A percentile compares a stretch with the other conserved stretches of the same genome.
These are phyloP conservation scores for Lagodon rhomboides DNA, from an alignment of 2,797 vertebrate genomes.

Conservation along the genomic window DNA sequence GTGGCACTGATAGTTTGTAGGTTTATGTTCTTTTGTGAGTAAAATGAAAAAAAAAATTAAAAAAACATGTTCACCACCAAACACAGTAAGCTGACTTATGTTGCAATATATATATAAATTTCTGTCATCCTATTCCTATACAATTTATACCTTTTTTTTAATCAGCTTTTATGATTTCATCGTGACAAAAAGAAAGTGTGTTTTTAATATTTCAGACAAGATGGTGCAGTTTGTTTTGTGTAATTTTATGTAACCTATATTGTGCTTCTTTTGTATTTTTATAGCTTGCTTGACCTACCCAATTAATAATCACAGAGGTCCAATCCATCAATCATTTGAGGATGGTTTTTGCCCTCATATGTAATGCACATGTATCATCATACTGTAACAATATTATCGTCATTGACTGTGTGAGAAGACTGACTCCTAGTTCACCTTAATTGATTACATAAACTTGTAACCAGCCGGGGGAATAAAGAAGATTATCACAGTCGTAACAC, in stretches of 20 bases:
- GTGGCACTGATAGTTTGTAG: not conserved
- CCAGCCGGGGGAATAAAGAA: not conserved
- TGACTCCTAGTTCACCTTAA: not conserved
- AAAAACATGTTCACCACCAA: not conserved
- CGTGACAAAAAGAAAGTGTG: not conserved
- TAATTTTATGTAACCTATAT: constrained; percentile 8
- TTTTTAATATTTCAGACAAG: not conserved
- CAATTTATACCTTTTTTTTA: not conserved
- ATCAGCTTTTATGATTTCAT: not conserved
- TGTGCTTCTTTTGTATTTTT: constrained; percentile 22
- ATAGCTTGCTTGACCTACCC: no score
- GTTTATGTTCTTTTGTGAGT: constrained; percentile 12
- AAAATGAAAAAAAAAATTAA: constrained; percentile 3
- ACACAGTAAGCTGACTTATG: not conserved
- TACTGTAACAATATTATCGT: not conserved
- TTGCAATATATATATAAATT: not conserved
- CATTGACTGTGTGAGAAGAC: not conserved
- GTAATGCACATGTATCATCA: not conserved
- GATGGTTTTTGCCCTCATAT: not conserved
- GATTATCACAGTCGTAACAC: not conserved
- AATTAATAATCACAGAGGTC: not conserved
- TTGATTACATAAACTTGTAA: not conserved
- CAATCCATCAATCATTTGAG: not conserved
- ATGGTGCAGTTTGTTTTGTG: not conserved
- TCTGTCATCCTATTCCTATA: no score